Evolutionary conservation across 2,113 vertebrate genomes (phyloP).

Genomic region (Acinonyx jubatus): DNA sequence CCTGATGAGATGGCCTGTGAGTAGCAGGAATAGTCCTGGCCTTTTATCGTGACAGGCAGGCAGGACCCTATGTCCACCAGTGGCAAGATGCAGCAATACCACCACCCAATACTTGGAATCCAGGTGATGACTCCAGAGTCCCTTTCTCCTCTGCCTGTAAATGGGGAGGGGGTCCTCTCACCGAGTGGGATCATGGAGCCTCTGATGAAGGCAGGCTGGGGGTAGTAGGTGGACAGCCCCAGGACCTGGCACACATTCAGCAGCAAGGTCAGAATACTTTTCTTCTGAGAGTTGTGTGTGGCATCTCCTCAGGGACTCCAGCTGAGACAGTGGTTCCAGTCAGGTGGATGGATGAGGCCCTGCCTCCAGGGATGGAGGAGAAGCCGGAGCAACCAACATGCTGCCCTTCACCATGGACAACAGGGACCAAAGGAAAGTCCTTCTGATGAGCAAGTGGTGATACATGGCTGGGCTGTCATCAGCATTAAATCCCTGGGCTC

Average conservation of each 20-base stretch:
- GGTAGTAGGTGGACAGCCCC: constrained; percentile 58
- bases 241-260: constrained; percentile 69
- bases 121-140: constrained; percentile 76
- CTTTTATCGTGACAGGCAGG: constrained; percentile 65
- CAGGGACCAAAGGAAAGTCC: constrained; percentile 80
- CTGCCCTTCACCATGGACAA: constrained; percentile 76
- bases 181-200: constrained; percentile 62
- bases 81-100: constrained; percentile 70
- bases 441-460: constrained; percentile 77
- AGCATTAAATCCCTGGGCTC: constrained; percentile 75
- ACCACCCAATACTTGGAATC: constrained; percentile 72
- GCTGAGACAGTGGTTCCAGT: constrained; percentile 72
- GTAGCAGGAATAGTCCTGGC: constrained; percentile 69
- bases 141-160: constrained; percentile 77
- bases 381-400: constrained; percentile 73
- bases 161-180: constrained; percentile 73
- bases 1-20: constrained; percentile 75
- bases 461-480: constrained; percentile 70
- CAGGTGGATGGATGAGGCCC: constrained; percentile 69
- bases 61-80: constrained; percentile 77
- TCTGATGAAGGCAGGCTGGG: constrained; percentile 62
- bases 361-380: constrained; percentile 78
- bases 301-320: constrained; percentile 73
- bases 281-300: constrained; percentile 72
- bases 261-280: constrained; percentile 67